Percentiles rank a stretch among this genome's conserved stretches.
phyloP scores from a whole-genome alignment of 2,797 vertebrate species.

The Ataeniobius toweri region DNA sequence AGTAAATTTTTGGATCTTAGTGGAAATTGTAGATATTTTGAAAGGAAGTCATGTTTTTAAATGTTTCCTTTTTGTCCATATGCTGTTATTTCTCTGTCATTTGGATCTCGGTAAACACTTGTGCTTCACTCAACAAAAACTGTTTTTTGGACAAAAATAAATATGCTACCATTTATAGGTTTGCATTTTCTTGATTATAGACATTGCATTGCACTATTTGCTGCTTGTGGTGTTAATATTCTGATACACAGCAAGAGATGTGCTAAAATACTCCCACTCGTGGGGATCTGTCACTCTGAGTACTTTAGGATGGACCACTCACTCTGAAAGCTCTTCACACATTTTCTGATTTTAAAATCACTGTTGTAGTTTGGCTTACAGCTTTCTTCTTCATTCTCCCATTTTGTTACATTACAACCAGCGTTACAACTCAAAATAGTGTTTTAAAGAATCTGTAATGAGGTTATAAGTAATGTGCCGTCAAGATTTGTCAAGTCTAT shows the following conservation, averaged over 20 bases:
- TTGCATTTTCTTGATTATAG: constrained; percentile 23
- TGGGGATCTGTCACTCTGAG: neutral
- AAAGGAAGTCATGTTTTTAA: constrained; percentile 43
- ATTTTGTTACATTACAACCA: neutral
- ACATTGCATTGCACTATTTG: neutral
- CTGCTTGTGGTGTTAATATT: neutral
- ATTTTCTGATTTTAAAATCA: neutral
- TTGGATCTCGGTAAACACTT: constrained; percentile 41
- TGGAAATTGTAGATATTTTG: constrained; percentile 56
- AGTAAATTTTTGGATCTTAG: constrained; percentile 61
- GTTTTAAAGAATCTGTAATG: neutral
- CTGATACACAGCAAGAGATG: neutral
- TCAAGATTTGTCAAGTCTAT: neutral
- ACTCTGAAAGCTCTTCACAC: neutral
- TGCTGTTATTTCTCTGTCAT: constrained; percentile 28
- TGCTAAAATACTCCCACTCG: neutral
- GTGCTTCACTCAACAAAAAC: constrained; percentile 59
- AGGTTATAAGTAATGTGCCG: neutral
- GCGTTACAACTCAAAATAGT: neutral
- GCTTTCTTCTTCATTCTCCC: neutral
- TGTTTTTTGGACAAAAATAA: constrained; percentile 81
- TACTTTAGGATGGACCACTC: neutral
- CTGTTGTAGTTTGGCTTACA: neutral
- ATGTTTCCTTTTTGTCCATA: constrained; percentile 39
- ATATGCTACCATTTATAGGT: constrained; percentile 52